These are phyloP conservation scores for Trachelus stipa DNA, from an alignment of 2,888 invertebrate genomes.

Conservation along the genomic window DNA sequence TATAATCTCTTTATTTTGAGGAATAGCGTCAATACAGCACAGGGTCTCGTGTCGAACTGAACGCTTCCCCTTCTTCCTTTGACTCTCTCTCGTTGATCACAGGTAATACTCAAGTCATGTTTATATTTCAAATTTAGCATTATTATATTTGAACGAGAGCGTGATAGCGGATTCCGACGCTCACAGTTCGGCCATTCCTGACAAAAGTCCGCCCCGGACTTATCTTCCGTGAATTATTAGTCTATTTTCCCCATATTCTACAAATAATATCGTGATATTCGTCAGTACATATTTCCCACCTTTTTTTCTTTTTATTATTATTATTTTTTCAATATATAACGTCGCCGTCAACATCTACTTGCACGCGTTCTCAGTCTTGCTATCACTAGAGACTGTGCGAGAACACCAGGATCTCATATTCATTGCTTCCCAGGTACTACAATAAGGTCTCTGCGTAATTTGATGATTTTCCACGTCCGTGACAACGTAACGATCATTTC, in stretches of 20 bases:
- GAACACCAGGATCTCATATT: slow-evolving; percentile 31
- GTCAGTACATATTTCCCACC: not conserved
- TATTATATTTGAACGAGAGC: no score
- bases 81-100: no score
- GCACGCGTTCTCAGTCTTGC: not conserved
- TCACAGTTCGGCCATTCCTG: slow-evolving; percentile 20
- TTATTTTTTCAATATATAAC: not conserved
- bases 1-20: no score
- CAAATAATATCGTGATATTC: slow-evolving; percentile 3
- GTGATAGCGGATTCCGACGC: no score
- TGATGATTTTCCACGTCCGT: slow-evolving; percentile 31
- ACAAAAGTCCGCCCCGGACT: slow-evolving; percentile 15
- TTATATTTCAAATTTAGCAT: no score
- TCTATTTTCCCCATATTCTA: no score
- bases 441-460: slow-evolving; percentile 27
- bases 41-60: no score
- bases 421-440: slow-evolving; percentile 31
- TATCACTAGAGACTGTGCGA: not conserved
- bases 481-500: slow-evolving; percentile 36
- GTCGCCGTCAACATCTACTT: not conserved
- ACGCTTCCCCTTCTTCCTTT: no score
- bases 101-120: no score
- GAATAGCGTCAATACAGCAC: no score
- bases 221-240: not conserved
- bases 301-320: not conserved